Conservation (phyloP, 2,888 invertebrate genomes). For the Drosophila atripex region DNA sequence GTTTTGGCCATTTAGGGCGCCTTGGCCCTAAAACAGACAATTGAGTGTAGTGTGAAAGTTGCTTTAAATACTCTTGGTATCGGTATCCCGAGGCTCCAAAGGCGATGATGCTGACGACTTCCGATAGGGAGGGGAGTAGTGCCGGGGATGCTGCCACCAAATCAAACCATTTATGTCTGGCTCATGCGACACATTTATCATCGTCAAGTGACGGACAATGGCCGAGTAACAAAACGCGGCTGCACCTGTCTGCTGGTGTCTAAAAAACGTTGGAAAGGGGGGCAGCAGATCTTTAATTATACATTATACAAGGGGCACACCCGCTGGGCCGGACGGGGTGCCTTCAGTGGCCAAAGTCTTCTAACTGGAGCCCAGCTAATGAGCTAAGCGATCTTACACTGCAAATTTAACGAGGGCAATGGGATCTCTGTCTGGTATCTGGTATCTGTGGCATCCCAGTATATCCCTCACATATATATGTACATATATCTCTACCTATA, state of each 20-base stretch:
- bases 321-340: constrained; percentile 67
- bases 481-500: background rate
- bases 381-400: constrained; percentile 26
- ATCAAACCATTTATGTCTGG: constrained; percentile 78
- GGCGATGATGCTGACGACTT: constrained; percentile 33
- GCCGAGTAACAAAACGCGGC: constrained; percentile 35
- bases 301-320: constrained; percentile 61
- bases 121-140: background rate
- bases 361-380: constrained; percentile 62
- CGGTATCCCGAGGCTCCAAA: constrained; percentile 28
- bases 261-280: too few relatives aligned
- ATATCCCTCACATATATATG: constrained; percentile 1
- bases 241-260: constrained; percentile 71
- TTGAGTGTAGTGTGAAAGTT: constrained; percentile 76
- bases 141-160: constrained; percentile 59
- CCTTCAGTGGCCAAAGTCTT: constrained; percentile 22
- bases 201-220: constrained; percentile 63
- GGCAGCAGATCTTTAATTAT: constrained; percentile 70
- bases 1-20: constrained; percentile 73
- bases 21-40: constrained; percentile 66
- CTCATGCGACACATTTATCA: constrained; percentile 72
- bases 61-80: constrained; percentile 68
- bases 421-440: constrained; percentile 13
- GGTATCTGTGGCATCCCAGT: constrained; percentile 26
- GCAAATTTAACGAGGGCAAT: constrained; percentile 6